Evolutionary conservation across 2,113 vertebrate genomes (phyloP), one percentile per base, ranked within the genome.

Genomic region (Hystrix cristata): DNA sequence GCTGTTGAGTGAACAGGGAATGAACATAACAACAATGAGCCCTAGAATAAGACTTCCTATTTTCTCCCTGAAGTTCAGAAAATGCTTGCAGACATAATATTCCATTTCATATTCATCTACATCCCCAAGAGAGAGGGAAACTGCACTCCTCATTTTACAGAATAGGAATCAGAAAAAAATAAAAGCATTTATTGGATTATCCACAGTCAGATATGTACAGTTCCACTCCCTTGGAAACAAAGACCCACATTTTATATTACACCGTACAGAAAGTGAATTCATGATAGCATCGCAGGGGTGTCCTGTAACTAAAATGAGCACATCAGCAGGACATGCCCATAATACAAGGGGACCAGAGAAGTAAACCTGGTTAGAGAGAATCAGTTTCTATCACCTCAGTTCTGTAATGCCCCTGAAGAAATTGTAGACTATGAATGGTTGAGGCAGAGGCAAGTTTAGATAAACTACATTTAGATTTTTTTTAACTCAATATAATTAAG

Each of bases 151-250:
- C n/a, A 9, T 84, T 93, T 90, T 69, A 76, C 15, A 29, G 78
- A 81, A 91, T 76, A 87, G 67, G 69, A 96, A 92, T 72, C 74
- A 62, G 85, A 89, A 86, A 89, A 86, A 91, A 80, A 91, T 76
- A 86, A 76, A 62, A 69, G 34, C 34, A 48, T 51, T 96, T 96
- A 38, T 90, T 83, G 83, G 92, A 90, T 89, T 72, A 46, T 90
- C n/a, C 80, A 21, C 34, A 97, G 89, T 51, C 57, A 55, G 2
- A n/a, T 15, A 48, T 43, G 6, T 21, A 18, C 67, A 25, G 43
- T 27, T 89, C 15, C 23, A 71, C 6, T 23, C 57, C 23, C 23
- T 67, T 65, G 60, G 27, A 71, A 31, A 71, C 90, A 64, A 43
- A 81, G 43, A 2, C 29, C 51, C 46, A 76, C 14, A 6, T 6